phyloP scores from a whole-genome alignment of 2,113 vertebrate species.

The Hiodon alosoides region DNA sequence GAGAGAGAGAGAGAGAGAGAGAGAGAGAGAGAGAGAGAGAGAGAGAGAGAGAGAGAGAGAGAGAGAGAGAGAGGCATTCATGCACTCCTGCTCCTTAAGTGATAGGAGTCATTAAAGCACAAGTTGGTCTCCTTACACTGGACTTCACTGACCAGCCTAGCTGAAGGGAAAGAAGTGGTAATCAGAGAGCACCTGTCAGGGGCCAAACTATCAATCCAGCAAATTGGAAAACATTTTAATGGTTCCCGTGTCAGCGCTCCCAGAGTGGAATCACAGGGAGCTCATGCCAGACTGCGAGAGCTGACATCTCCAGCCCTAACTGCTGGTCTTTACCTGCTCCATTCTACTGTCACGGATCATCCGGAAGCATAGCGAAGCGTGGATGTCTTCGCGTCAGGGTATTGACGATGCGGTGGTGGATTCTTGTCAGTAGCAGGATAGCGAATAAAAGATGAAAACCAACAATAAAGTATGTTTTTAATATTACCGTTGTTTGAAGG shows the following conservation, averaged over 20 bases:
- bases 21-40: conserved; percentile 39
- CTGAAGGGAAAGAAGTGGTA: conserved; percentile 46
- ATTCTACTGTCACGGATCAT: not conserved
- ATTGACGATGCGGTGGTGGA: not conserved
- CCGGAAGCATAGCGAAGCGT: not conserved
- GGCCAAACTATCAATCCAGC: conserved; percentile 47
- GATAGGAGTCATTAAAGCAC: conserved; percentile 42
- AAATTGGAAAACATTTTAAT: conserved; percentile 66
- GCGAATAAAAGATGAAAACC: too few species aligned
- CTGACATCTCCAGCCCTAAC: not conserved
- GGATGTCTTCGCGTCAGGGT: not conserved
- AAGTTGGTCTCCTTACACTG: conserved; percentile 40
- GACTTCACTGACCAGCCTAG: conserved; percentile 44
- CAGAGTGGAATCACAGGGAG: conserved; percentile 25
- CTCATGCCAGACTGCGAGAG: conserved; percentile 13
- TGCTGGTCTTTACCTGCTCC: not conserved
- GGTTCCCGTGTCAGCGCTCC: conserved; percentile 50
- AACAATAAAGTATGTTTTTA: too few species aligned
- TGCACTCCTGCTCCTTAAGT: not conserved
- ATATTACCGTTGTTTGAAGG: too few species aligned
- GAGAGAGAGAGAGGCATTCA: not conserved
- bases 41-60: conserved; percentile 29
- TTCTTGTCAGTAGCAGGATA: not conserved
- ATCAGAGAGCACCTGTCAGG: conserved; percentile 54
- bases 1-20: too few species aligned